Evolutionary conservation across 1,140 invertebrate genomes (phyloP), one percentile per base, ranked within the genome.

Genomic region (Grapholita molesta): DNA sequence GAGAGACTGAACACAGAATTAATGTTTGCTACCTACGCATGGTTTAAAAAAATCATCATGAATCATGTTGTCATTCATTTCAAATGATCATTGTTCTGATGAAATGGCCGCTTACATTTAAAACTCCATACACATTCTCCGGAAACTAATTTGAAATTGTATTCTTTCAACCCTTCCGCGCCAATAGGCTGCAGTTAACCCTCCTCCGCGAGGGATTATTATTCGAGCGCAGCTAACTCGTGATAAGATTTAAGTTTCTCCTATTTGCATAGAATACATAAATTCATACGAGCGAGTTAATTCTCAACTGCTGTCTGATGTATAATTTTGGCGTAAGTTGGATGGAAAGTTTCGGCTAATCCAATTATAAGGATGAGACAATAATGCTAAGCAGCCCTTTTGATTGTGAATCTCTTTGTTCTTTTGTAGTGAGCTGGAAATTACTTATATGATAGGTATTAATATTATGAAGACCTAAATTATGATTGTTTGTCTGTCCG

Each of bases 211-310:
- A 7, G n/a, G 25, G 67, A 68, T 68, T 75, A 70, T 70, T 71
- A 77, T 57, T 66, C 64, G 67, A 55, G 67, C 70, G 65, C 66
- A 68, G 12, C 70, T 70, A 69, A 71, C 69, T 73, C 48, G 35
- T 69, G 74, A 72, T 72, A 73, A 76, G 74, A 76, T 76, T 74
- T 73, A 73, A 72, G 69, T 70, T 76, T 73, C 55, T 30, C 55
- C 24, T 42, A 76, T 76, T 76, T 76, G 74, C 74, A 76, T 76
- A 66, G 69, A 72, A 76, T 76, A 76, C 69, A 69, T 70, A 73
- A 70, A 69, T 76, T 72, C 69, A 69, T 68, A 64, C 32, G 61
- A 69, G 35, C 68, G 53, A 70, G 38, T 33, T 64, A 64, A 68
- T 73, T 69, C 33, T 21, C 48, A 69, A 65, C 66, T 68, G 48